Percentiles rank a stretch among this genome's conserved stretches.
Evolutionary conservation across 2,888 invertebrate genomes (phyloP).

Genomic region (Entomobrya proxima): DNA sequence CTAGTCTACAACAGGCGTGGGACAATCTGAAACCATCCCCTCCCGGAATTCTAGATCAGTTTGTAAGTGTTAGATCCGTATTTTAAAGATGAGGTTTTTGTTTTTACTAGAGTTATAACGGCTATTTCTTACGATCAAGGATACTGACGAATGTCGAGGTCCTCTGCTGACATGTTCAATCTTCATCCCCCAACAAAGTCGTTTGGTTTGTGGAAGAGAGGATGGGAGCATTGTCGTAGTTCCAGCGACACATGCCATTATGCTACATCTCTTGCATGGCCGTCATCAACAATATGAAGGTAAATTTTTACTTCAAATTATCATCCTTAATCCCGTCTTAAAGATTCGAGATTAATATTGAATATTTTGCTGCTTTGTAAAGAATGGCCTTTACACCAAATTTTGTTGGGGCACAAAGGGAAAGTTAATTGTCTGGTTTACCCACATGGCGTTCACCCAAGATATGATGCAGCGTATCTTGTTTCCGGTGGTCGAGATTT

Average conservation of each 20-base stretch:
- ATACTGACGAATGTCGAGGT: slow-evolving; percentile 76
- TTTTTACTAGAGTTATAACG: too few species aligned
- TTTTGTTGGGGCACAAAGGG: slow-evolving; percentile 92
- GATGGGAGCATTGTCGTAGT: slow-evolving; percentile 97
- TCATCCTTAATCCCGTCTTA: not conserved
- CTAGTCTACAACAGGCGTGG: slow-evolving; percentile 92
- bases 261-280: slow-evolving; percentile 92
- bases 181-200: slow-evolving; percentile 94
- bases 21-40: slow-evolving; percentile 90
- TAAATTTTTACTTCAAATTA: not conserved
- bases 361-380: slow-evolving; percentile 70
- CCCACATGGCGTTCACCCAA: slow-evolving; percentile 92
- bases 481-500: slow-evolving; percentile 98
- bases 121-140: too few species aligned
- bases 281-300: slow-evolving; percentile 86
- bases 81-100: not conserved
- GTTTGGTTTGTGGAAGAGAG: slow-evolving; percentile 94
- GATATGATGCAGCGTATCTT: slow-evolving; percentile 92
- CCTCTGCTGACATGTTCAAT: slow-evolving; percentile 94
- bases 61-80: slow-evolving; percentile 80
- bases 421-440: slow-evolving; percentile 96
- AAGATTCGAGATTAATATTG: not conserved
- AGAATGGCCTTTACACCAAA: slow-evolving; percentile 94
- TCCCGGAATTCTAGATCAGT: slow-evolving; percentile 92
- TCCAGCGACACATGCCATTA: slow-evolving; percentile 96